phyloP scores from a whole-genome alignment of 2,888 invertebrate genomes.

The Hoplodrina blanda region DNA sequence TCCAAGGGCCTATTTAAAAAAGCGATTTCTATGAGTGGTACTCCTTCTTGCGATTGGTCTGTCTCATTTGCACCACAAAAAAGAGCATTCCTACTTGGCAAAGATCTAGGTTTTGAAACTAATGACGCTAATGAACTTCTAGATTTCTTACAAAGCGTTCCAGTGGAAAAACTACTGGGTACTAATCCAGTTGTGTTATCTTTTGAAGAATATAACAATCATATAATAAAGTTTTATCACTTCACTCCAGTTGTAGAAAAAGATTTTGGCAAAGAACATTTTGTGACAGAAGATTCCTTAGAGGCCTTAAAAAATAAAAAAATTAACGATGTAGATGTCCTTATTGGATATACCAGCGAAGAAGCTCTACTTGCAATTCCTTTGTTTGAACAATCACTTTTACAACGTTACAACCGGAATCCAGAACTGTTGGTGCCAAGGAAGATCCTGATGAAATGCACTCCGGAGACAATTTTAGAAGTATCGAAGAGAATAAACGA shows the following conservation, averaged over 20 bases:
- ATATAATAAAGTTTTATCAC: slow-evolving; percentile 67
- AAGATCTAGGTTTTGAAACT: slow-evolving; percentile 71
- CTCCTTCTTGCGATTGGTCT: slow-evolving; percentile 72
- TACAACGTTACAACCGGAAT: slow-evolving; percentile 62
- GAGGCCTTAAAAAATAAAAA: slow-evolving; percentile 80
- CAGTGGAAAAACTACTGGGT: slow-evolving; percentile 67
- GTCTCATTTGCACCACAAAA: slow-evolving; percentile 64
- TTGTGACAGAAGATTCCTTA: slow-evolving; percentile 70
- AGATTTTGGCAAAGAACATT: slow-evolving; percentile 72
- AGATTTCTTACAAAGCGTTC: slow-evolving; percentile 73
- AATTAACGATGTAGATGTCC: slow-evolving; percentile 90
- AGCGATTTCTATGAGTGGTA: slow-evolving; percentile 73
- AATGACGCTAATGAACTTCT: slow-evolving; percentile 70
- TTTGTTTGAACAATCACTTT: slow-evolving; percentile 34
- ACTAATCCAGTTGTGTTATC: slow-evolving; percentile 65
- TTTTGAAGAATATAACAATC: slow-evolving; percentile 66
- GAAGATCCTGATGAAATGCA: slow-evolving; percentile 64
- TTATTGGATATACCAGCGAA: slow-evolving; percentile 93
- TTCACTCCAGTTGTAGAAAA: slow-evolving; percentile 78
- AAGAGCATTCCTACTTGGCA: slow-evolving; percentile 73
- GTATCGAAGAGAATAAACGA: slow-evolving; percentile 69
- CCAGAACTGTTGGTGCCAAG: slow-evolving; percentile 73
- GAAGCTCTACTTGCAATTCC: slow-evolving; percentile 86
- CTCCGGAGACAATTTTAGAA: slow-evolving; percentile 63
- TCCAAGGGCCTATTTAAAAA: slow-evolving; percentile 71